Conservation (phyloP, 2,888 invertebrate species). For the Pocota personata region DNA sequence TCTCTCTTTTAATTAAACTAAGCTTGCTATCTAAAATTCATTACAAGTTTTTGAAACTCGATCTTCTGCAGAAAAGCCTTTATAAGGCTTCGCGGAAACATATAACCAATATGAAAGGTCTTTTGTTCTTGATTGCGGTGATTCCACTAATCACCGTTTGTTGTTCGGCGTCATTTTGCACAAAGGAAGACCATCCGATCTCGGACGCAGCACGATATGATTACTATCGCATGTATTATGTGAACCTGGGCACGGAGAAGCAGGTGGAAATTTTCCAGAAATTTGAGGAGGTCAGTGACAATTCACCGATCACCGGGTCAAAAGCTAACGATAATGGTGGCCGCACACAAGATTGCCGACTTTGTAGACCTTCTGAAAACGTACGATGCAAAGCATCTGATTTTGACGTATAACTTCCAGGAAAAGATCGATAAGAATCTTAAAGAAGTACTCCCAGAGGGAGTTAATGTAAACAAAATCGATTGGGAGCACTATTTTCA, state of each 20-base stretch:
- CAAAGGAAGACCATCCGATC: slow-evolving; percentile 66
- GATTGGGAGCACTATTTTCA: slow-evolving; percentile 82
- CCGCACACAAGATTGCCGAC: slow-evolving; percentile 81
- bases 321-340: slow-evolving; percentile 81
- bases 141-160: slow-evolving; percentile 16
- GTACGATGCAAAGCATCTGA: slow-evolving; percentile 78
- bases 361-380: slow-evolving; percentile 79
- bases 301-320: slow-evolving; percentile 80
- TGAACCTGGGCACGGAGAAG: slow-evolving; percentile 78
- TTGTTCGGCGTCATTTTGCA: slow-evolving; percentile 66
- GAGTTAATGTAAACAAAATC: slow-evolving; percentile 76
- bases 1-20: no score
- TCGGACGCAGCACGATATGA: slow-evolving; percentile 80
- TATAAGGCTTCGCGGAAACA: no score
- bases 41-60: no score
- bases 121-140: slow-evolving; percentile 15
- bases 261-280: slow-evolving; percentile 81
- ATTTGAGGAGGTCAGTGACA: slow-evolving; percentile 81
- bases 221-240: slow-evolving; percentile 81
- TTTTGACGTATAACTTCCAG: slow-evolving; percentile 78
- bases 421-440: slow-evolving; percentile 81
- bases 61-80: no score
- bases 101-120: slow-evolving; percentile 42
- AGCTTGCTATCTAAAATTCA: no score
- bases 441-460: slow-evolving; percentile 78